Base-by-base conservation (phyloP, 1,140 invertebrate species). In the Anthonomus grandis region DNA sequence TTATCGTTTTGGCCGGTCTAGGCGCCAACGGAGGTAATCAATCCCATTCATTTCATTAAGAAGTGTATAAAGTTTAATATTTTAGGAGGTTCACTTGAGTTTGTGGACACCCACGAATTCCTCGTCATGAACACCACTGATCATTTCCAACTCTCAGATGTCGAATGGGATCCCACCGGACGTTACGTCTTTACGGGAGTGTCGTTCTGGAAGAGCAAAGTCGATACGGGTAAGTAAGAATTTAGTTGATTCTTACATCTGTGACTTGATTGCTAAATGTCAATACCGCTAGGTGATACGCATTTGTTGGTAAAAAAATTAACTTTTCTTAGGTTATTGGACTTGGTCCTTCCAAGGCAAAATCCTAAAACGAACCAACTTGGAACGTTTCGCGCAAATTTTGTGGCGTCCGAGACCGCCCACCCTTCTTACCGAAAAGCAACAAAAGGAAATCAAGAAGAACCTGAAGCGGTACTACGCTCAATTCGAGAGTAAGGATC, bases 131-230 rank as follows among this genome's bases (percentile, higher is more conserved):
- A 91, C 64, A 84, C 86, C 1, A 87, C 87, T 0, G 95, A 97
- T 73, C 95, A 98, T 77, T 97, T 63, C 44, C 80, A 92, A 81
- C 88, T 89, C 64, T 95, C 93, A 0, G 94, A 97, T 68, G 90
- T 97, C 2, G 95, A 98, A 74, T 99, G 97, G 97, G 97, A 99
- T 78, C 96, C 97, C 4, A 99, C 96, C 22, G 97, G 97, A 13
- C 82, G 97, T 68, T 99, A 97, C 74, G 93, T 99, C 12, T 89
- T 94, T 12, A 97, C 95, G 0, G 91, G 87, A 4, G 94, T 97
- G 6, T 96, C 93, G 1, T 90, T 86, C 53, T 97, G 95, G 88
- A 97, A 95, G 65, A 90, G 93, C 42, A 97, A 96, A 77, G 93
- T 92, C 39, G 97, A 98, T 76, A 96, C 95, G 65, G 86, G 70